Conservation (phyloP, 2,888 invertebrate species). For the Apotomis capreana region DNA sequence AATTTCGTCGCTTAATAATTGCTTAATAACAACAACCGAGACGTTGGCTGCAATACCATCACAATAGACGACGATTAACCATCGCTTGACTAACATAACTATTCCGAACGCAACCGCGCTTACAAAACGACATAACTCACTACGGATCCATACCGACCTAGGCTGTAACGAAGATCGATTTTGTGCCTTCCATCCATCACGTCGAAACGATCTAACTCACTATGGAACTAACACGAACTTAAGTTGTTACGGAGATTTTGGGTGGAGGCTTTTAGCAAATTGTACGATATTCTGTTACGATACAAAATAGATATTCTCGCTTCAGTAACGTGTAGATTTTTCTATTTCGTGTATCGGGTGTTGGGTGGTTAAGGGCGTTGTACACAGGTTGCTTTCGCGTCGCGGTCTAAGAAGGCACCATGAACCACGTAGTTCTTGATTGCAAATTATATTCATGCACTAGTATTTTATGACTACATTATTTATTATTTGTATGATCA, state of each 20-base stretch:
- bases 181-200: slow-evolving; percentile 3
- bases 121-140: slow-evolving; percentile 14
- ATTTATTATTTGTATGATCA: too few relatives aligned
- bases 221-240: neutral
- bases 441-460: too few relatives aligned
- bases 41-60: neutral
- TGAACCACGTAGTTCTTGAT: too few relatives aligned
- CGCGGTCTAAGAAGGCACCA: neutral
- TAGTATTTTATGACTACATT: too few relatives aligned
- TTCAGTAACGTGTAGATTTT: slow-evolving; percentile 12
- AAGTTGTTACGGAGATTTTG: slow-evolving; percentile 18
- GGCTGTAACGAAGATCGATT: neutral
- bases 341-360: slow-evolving; percentile 21
- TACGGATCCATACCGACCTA: neutral
- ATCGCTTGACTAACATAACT: neutral
- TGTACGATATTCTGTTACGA: slow-evolving; percentile 27
- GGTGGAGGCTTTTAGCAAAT: slow-evolving; percentile 26
- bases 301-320: slow-evolving; percentile 26
- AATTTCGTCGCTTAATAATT: neutral
- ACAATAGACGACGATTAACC: neutral
- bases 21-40: neutral
- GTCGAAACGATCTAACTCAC: neutral
- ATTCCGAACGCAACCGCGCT: neutral
- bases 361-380: slow-evolving; percentile 4
- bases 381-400: neutral